Evolutionary conservation across 2,797 vertebrate species (phyloP), one percentile per base, ranked within the genome.

Genomic region (Sebastes cheni): DNA sequence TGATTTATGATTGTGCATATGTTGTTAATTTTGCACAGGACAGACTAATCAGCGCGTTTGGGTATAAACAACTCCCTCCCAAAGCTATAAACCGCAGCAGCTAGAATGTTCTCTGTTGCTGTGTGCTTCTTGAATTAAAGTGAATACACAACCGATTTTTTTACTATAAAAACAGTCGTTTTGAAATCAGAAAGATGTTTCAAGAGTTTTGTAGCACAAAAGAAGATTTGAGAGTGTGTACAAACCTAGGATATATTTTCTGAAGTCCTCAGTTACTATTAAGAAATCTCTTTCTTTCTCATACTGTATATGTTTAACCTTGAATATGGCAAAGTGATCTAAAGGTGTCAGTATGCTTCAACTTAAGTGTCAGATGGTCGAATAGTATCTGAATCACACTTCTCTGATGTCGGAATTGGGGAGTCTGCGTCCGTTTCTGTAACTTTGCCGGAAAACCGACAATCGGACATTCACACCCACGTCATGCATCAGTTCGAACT

Each of bases 1-100:
- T 77, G 86, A 90, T 89, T 86, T 81, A 88, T 73, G 64, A 73
- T 70, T 79, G 73, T 9, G 61, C 83, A 82, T 82, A 56, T 79
- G 81, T 60, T 85, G 68, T 80, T 88, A 30, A 87, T 82, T 81
- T 84, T 74, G 59, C 76, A 75, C 22, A 67, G 58, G 77, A 67
- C 73, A 64, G 55, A 60, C 56, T 71, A 70, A 75, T 86, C 80
- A 83, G 50, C 55, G 62, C 2, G 64, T 30, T 34, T 67, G 70
- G 66, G 42, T 30, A 67, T 79, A 83, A 89, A 89, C 72, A 87
- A 39, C 65, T 72, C 23, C 61, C 42, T 75, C 20, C 59, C 56
- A 54, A 75, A 80, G 75, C 79, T 14, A 39, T 69, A 74, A 81
- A 81, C 42, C 39, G 2, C 4, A 36, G 12, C 42, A 79, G 62